phyloP scores from a whole-genome alignment of 1,140 invertebrate genomes.

The Chlorops oryzae region DNA sequence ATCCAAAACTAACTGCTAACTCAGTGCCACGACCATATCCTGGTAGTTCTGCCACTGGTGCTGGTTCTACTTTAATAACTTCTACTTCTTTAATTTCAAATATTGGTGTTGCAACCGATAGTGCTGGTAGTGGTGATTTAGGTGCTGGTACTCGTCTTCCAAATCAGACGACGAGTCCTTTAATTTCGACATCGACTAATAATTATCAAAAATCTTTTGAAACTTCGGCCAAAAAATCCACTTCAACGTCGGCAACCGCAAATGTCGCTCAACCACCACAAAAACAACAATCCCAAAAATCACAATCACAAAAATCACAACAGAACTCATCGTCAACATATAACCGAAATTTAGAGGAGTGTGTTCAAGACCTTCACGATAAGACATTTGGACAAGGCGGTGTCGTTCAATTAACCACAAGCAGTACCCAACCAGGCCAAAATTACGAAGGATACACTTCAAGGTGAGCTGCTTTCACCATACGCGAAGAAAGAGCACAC shows the following conservation, averaged over 20 bases:
- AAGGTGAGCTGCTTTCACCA: constrained; percentile 51
- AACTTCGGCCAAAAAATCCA: constrained; percentile 19
- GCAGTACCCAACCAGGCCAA: constrained; percentile 44
- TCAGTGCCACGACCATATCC: constrained; percentile 45
- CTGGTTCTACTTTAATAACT: constrained; percentile 18
- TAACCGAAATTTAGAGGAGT: constrained; percentile 45
- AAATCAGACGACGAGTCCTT: constrained; percentile 7
- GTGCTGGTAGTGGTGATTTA: constrained; percentile 17
- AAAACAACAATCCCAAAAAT: constrained; percentile 36
- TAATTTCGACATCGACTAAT: constrained; percentile 35
- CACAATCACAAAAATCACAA: neutral
- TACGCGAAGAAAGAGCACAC: too few relatives aligned
- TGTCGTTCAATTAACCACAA: constrained; percentile 38
- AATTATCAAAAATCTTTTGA: constrained; percentile 44
- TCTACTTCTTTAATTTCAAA: too few relatives aligned
- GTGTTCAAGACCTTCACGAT: constrained; percentile 45
- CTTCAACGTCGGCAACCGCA: constrained; percentile 16
- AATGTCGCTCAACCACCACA: constrained; percentile 23
- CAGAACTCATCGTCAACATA: too few relatives aligned
- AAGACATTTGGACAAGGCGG: constrained; percentile 46
- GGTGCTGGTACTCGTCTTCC: constrained; percentile 5
- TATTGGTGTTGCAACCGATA: constrained; percentile 25
- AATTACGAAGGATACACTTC: constrained; percentile 58
- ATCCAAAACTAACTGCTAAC: constrained; percentile 47
- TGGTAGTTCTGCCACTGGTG: constrained; percentile 30